Percentiles rank a stretch among this genome's conserved stretches.
phyloP scores from a whole-genome alignment of 2,888 invertebrate genomes.

The Neoaliturus tenellus region DNA sequence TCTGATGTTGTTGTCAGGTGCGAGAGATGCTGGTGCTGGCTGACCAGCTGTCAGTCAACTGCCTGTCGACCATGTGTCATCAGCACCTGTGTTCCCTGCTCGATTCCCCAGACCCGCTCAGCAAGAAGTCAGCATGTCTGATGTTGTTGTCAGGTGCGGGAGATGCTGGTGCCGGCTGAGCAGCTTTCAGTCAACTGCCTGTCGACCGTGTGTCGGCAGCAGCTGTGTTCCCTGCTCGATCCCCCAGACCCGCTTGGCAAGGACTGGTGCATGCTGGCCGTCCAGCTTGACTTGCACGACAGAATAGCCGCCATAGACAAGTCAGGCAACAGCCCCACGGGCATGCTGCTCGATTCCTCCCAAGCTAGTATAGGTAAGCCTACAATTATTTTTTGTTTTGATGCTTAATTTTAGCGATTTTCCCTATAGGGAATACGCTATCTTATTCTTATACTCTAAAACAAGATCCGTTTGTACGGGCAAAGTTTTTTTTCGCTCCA shows the following conservation, averaged over 20 bases:
- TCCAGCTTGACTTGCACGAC: constrained; percentile 77
- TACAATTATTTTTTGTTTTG: no score
- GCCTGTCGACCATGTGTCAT: constrained; percentile 77
- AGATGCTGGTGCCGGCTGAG: constrained; percentile 72
- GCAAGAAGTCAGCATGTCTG: no score
- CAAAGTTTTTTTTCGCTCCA: no score
- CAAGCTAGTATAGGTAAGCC: constrained; percentile 58
- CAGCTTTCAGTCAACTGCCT: constrained; percentile 78
- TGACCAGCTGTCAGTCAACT: constrained; percentile 77
- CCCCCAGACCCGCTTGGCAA: constrained; percentile 83
- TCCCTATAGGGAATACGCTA: no score
- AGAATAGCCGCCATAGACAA: constrained; percentile 56
- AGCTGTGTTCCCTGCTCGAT: constrained; percentile 82
- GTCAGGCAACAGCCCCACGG: constrained; percentile 66
- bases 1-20: no score
- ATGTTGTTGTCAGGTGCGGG: constrained; percentile 62
- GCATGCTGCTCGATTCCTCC: constrained; percentile 74
- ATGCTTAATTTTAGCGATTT: no score
- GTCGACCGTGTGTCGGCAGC: constrained; percentile 76
- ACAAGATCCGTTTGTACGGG: no score
- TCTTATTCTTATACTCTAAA: no score
- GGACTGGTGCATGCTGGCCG: constrained; percentile 87
- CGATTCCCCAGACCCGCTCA: constrained; percentile 83
- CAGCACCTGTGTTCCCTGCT: constrained; percentile 80
- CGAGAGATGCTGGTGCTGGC: constrained; percentile 71